Base-by-base conservation (phyloP, 2,113 vertebrate species). In the Lucifuga dentata region DNA sequence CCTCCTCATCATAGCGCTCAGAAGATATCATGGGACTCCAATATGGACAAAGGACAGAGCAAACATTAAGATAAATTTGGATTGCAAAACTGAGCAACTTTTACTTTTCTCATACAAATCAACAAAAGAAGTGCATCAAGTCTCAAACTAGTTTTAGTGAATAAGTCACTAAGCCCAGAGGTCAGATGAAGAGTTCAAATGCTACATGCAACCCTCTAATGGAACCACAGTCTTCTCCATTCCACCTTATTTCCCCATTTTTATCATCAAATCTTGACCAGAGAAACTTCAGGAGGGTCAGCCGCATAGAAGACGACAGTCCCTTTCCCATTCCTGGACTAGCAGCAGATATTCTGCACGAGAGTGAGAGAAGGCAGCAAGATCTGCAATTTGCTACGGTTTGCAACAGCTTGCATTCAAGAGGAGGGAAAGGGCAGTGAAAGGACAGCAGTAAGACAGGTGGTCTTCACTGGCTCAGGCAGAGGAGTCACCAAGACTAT, bases 311-410 rank as follows among this genome's bases (percentile, higher is more conserved):
- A 74, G 93, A 95, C 71, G 87, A 87, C 64, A 72, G 71, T 12
- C 84, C 92, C 0, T 68, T 89, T 51, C 95, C 95, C 6, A 96
- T 98, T 57, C 83, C 91, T 0, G 86, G 95, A 61, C 84, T 96
- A 49, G 79, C 91, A 12, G 84, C 91, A 0, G 93, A 90, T 0
- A 89, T 94, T 15, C 93, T 97, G 72, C 92, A 95, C 98, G 95
- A 86, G 91, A 38, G 96, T 98, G 75, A 97, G 96, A 86, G 96
- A 97, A 63, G 95, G 96, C 68, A 98, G 95, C 90, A 97, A 97
- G 86, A 97, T 97, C 84, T 91, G 93, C 49, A 98, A 97, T 88
- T 84, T 97, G 79, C 92, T 98, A 90, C 93, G 92, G 49, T 97
- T 97, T 16, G 95, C 95, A 70, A 89, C 93, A 59, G 80, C 93